Conservation (phyloP, 2,113 vertebrate species). For the Azemiops feae region DNA sequence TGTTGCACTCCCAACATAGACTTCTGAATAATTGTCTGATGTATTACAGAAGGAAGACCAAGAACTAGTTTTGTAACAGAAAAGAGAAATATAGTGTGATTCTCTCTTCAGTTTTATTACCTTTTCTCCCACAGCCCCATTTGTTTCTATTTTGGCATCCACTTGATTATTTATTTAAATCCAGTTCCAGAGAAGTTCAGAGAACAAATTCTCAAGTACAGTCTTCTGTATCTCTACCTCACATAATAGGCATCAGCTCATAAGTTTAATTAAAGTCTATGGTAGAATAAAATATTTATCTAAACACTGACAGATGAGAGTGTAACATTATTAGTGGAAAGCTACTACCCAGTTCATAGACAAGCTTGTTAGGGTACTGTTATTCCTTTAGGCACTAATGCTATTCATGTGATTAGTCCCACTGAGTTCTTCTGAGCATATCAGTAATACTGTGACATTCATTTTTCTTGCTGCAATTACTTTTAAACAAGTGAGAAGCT, state of each 20-base stretch:
- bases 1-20: background rate
- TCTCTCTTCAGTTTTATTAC: background rate
- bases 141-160: background rate
- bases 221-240: background rate
- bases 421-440: conserved; percentile 12
- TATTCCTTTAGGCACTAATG: conserved; percentile 13
- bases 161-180: background rate
- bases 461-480: conserved; percentile 13
- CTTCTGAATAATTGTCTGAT: background rate
- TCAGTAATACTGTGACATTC: conserved; percentile 12
- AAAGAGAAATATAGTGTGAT: background rate
- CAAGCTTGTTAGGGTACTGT: background rate
- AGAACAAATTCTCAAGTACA: conserved; percentile 12
- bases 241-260: background rate
- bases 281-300: conserved; percentile 22
- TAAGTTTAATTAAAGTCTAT: conserved; percentile 24
- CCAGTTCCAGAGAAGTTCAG: background rate
- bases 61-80: background rate
- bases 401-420: conserved; percentile 26
- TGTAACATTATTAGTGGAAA: conserved; percentile 11
- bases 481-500: conserved; percentile 28
- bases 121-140: background rate
- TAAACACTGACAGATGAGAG: conserved; percentile 21
- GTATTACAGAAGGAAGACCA: background rate
- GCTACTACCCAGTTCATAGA: conserved; percentile 12